These are phyloP conservation scores for Panopea generosa DNA, from an alignment of 2,888 invertebrate species.

Conservation along the genomic window DNA sequence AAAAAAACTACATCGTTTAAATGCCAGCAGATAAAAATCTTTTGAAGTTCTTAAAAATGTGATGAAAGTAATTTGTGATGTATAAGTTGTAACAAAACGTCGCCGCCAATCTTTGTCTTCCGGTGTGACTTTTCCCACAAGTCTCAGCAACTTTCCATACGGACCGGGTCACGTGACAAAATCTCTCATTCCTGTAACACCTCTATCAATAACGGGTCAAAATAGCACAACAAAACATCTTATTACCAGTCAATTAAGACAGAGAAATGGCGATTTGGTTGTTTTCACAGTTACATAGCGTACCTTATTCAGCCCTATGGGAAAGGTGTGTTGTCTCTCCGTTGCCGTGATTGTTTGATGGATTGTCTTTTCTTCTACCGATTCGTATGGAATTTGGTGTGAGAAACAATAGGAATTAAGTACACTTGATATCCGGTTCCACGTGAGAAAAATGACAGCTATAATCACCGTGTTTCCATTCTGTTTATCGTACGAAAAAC, in stretches of 20 bases:
- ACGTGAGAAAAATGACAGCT: too few species aligned
- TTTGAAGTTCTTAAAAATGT: background rate
- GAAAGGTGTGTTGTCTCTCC: slow-evolving; percentile 30
- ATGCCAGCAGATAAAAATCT: background rate
- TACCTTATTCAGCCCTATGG: slow-evolving; percentile 1
- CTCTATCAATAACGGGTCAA: slow-evolving; percentile 9
- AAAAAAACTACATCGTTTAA: too few species aligned
- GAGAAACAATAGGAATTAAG: slow-evolving; percentile 16
- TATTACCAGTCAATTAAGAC: slow-evolving; percentile 26
- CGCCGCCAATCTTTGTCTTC: background rate
- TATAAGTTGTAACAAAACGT: slow-evolving; percentile 23
- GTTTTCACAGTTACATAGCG: slow-evolving; percentile 11
- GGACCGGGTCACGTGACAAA: slow-evolving; percentile 8
- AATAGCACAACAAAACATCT: slow-evolving; percentile 26
- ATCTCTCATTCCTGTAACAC: slow-evolving; percentile 41
- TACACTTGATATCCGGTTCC: too few species aligned
- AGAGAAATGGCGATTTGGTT: slow-evolving; percentile 7
- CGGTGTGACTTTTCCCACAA: slow-evolving; percentile 54
- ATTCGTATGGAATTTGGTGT: slow-evolving; percentile 12
- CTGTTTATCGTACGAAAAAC: too few species aligned
- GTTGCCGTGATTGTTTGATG: slow-evolving; percentile 1
- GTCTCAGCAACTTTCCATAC: slow-evolving; percentile 16
- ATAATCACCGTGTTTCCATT: too few species aligned
- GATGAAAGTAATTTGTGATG: slow-evolving; percentile 26
- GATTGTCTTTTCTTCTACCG: background rate